phyloP scores from a whole-genome alignment of 2,888 invertebrate species.

The Neelides folsomi region DNA sequence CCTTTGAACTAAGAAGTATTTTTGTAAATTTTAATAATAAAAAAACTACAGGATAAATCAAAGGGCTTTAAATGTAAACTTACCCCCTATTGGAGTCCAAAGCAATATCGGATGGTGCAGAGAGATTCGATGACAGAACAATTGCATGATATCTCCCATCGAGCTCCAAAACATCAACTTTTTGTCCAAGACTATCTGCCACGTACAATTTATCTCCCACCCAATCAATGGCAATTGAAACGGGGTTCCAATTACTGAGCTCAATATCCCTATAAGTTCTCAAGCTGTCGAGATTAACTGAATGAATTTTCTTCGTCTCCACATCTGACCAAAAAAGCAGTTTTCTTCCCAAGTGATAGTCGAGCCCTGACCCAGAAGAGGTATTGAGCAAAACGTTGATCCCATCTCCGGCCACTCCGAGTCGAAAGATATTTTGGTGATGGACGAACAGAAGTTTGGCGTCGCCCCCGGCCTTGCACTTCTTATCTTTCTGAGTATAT shows the following conservation, averaged over 20 bases:
- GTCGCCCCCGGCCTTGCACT: constrained; percentile 50
- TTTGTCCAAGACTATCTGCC: constrained; percentile 80
- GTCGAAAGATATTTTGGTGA: constrained; percentile 55
- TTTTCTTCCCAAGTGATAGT: constrained; percentile 64
- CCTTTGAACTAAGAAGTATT: too few relatives aligned
- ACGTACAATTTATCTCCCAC: constrained; percentile 91
- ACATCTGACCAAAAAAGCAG: constrained; percentile 78
- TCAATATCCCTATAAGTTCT: constrained; percentile 7
- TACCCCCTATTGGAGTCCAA: constrained; percentile 78
- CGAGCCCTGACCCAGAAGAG: constrained; percentile 70
- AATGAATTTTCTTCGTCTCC: constrained; percentile 48
- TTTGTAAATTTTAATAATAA: neutral
- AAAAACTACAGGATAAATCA: neutral
- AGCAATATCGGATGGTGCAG: constrained; percentile 79
- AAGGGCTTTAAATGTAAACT: constrained; percentile 22
- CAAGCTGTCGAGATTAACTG: constrained; percentile 9
- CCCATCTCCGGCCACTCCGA: constrained; percentile 49
- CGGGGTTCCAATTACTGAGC: constrained; percentile 62
- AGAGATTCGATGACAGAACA: constrained; percentile 77
- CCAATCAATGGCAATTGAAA: constrained; percentile 91
- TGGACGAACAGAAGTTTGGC: constrained; percentile 49
- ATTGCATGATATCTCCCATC: constrained; percentile 78
- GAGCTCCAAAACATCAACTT: constrained; percentile 85
- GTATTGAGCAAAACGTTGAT: constrained; percentile 55
- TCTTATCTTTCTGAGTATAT: constrained; percentile 50